Conservation (phyloP, 2,113 vertebrate species). For the Gnathonemus longibarbis region DNA sequence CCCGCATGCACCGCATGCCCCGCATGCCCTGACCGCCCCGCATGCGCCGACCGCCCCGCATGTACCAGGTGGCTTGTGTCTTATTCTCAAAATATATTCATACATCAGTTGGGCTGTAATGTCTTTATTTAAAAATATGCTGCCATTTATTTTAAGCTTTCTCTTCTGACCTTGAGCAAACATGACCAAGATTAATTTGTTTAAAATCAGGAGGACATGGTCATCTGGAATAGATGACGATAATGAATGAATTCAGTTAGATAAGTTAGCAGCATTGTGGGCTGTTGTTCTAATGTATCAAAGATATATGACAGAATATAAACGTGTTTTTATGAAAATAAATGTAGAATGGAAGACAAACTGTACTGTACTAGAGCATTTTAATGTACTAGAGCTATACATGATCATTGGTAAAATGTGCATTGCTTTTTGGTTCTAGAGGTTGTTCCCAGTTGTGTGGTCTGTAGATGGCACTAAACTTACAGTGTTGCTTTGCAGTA, state of each 20-base stretch:
- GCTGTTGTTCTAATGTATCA: background rate
- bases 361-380: background rate
- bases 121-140: no score
- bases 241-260: background rate
- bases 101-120: background rate
- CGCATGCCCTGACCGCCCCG: no score
- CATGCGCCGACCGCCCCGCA: background rate
- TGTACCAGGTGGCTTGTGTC: background rate
- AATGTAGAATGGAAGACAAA: background rate
- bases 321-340: background rate
- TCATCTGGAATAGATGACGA: background rate
- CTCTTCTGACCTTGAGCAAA: background rate
- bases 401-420: background rate
- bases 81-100: background rate
- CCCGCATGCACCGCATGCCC: background rate
- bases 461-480: conserved; percentile 15
- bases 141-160: background rate
- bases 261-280: background rate
- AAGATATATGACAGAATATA: background rate
- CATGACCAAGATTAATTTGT: background rate
- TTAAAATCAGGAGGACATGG: background rate
- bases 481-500: background rate
- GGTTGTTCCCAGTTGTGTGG: background rate
- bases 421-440: background rate
- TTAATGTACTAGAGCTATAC: background rate